These are phyloP conservation scores for Rhinophrynus dorsalis DNA, from an alignment of 2,797 vertebrate genomes.

Conservation along the genomic window DNA sequence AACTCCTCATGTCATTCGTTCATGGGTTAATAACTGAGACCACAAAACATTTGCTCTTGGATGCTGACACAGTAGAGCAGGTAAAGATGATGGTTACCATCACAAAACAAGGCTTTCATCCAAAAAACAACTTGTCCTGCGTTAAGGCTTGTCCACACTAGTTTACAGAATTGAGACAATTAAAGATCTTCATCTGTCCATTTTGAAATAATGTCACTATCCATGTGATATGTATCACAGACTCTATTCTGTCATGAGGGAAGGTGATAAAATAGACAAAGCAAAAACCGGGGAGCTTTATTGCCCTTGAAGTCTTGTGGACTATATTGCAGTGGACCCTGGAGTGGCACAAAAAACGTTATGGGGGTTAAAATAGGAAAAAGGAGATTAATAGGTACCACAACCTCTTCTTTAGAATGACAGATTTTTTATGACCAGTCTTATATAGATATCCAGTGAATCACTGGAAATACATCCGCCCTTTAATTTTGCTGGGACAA, in stretches of 20 bases:
- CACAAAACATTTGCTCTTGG: not conserved
- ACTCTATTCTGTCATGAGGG: conserved; percentile 1
- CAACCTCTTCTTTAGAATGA: conserved; percentile 2
- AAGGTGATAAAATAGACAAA: conserved; percentile 11
- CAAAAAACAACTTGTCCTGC: too few relatives aligned
- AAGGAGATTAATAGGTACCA: conserved; percentile 13
- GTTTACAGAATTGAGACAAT: too few relatives aligned
- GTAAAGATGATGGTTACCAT: conserved; percentile 16
- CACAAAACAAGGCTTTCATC: conserved; percentile 1
- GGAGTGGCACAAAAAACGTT: not conserved
- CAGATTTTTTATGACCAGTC: not conserved
- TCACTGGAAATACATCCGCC: too few relatives aligned
- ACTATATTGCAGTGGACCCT: conserved; percentile 23
- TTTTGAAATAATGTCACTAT: too few relatives aligned
- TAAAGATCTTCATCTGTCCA: too few relatives aligned
- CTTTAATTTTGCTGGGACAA: not conserved
- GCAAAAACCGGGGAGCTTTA: conserved; percentile 29
- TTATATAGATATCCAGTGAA: too few relatives aligned
- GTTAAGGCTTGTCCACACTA: not conserved
- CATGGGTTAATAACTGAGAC: conserved; percentile 3
- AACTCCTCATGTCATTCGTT: conserved; percentile 4
- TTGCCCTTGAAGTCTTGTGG: conserved; percentile 6
- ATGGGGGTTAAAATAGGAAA: conserved; percentile 27
- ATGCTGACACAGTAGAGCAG: conserved; percentile 8
- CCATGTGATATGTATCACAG: too few relatives aligned